Evolutionary conservation across 1,140 invertebrate genomes (phyloP).

Genomic region (Zaprionus ornatus): DNA sequence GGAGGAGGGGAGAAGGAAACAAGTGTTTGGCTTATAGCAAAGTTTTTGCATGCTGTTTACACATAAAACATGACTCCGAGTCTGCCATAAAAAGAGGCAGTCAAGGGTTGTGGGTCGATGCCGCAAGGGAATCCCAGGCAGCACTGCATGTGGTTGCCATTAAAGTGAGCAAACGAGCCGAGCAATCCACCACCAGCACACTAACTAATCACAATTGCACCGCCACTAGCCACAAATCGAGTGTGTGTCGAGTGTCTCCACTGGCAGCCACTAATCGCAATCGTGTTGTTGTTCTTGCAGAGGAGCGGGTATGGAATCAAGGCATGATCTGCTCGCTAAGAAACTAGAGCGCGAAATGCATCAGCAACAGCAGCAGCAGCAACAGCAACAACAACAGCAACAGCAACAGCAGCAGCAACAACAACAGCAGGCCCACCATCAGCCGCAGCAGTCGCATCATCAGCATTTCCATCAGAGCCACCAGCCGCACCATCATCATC

Average conservation of each 20-base stretch:
- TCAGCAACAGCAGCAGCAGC: conserved; percentile 69
- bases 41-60: conserved; percentile 43
- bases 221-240: conserved; percentile 11
- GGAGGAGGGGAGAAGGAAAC: not conserved
- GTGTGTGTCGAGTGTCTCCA: conserved; percentile 9
- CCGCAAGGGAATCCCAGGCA: not conserved
- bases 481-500: conserved; percentile 64
- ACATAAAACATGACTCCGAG: conserved; percentile 44
- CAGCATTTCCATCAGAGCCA: conserved; percentile 66
- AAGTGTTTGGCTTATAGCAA: conserved; percentile 17
- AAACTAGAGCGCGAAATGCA: conserved; percentile 82
- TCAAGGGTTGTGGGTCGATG: conserved; percentile 9
- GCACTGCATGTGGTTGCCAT: conserved; percentile 7
- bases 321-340: conserved; percentile 83
- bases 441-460: conserved; percentile 60
- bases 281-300: conserved; percentile 57
- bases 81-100: conserved; percentile 30
- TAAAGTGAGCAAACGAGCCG: conserved; percentile 2
- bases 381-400: conserved; percentile 66
- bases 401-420: conserved; percentile 63
- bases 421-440: conserved; percentile 70
- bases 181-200: not conserved
- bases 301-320: conserved; percentile 84
- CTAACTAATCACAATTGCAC: conserved; percentile 29
- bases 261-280: conserved; percentile 14